Base-by-base conservation (phyloP, 2,113 vertebrate genomes). In the Raja brachyura region DNA sequence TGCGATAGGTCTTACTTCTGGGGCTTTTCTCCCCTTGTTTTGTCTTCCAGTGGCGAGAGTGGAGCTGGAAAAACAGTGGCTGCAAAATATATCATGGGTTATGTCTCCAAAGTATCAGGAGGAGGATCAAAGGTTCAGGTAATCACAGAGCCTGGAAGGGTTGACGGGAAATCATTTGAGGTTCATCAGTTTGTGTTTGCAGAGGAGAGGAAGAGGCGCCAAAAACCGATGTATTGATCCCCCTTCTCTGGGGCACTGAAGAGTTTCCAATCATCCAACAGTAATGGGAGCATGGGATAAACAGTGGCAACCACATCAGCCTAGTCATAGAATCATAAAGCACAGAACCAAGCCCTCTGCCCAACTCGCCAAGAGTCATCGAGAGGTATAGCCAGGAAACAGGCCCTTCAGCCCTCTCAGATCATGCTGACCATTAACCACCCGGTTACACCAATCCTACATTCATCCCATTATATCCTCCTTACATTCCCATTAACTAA, bases 11-110 rank as follows among this genome's bases (percentile, higher is more conserved):
- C n/a, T 18, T 10, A 90, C 20, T 28, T 20, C 14, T 39, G n/a
- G 14, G 39, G 33, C 48, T 18, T 48, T 73, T 25, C 5, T 54
- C 48, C 22, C 63, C 54, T 94, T 0, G 93, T 74, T 93, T 1
- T 39, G 0, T 93, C 22, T 93, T 93, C 81, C 94, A 99, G 99
- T 0, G 98, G 99, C 68, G 99, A 99, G 94, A 99, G 99, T 0
- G 99, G 99, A 0, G 99, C 99, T 0, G 99, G 99, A 48, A 99
- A 99, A 95, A 99, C 99, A 0, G 99, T 99, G 93, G 99, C 98
- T 6, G 99, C 99, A 0, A 99, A 99, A 94, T 99, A 99, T 95
- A 99, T 99, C 95, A 99, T 99, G 98, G 97, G 98, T 90, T 99
- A 99, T 96, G 98, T 99, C 95, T 99, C 99, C 94, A 99, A 99